Evolutionary conservation across 2,888 invertebrate genomes (phyloP).

Genomic region (Cylloceria caligata): DNA sequence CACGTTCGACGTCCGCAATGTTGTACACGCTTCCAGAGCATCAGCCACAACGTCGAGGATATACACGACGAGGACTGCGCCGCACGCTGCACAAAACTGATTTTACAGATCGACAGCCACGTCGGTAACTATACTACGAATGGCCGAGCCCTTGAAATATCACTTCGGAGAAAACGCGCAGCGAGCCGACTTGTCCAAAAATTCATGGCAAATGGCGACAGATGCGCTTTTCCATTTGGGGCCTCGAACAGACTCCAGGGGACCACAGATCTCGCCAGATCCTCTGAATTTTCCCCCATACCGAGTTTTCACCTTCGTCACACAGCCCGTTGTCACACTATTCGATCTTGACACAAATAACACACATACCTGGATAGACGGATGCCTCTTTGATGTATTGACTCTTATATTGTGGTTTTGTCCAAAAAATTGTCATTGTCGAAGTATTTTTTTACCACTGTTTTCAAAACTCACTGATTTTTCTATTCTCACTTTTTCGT

Average conservation of each 20-base stretch:
- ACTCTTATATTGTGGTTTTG: background rate
- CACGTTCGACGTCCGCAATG: slow-evolving; percentile 7
- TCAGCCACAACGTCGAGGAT: background rate
- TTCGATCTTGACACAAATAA: slow-evolving; percentile 62
- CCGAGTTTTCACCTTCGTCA: slow-evolving; percentile 68
- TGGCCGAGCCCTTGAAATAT: slow-evolving; percentile 57
- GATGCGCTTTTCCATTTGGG: slow-evolving; percentile 67
- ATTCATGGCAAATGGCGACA: slow-evolving; percentile 64
- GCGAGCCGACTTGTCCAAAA: slow-evolving; percentile 51
- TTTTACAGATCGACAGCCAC: slow-evolving; percentile 70
- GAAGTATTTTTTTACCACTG: slow-evolving; percentile 23
- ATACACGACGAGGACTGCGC: background rate
- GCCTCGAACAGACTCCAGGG: slow-evolving; percentile 41
- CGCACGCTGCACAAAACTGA: slow-evolving; percentile 63
- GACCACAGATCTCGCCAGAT: slow-evolving; percentile 37
- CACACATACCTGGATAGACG: slow-evolving; percentile 51
- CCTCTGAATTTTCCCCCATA: slow-evolving; percentile 42
- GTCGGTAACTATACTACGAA: slow-evolving; percentile 35
- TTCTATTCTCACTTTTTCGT: slow-evolving; percentile 38
- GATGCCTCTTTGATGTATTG: background rate
- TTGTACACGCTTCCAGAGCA: background rate
- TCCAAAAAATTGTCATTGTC: too few relatives aligned
- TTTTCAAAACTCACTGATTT: slow-evolving; percentile 32
- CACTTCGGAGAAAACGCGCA: slow-evolving; percentile 56
- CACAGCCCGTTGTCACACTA: slow-evolving; percentile 63